Evolutionary conservation across 2,113 vertebrate species (phyloP).

Genomic region (Sapajus apella): DNA sequence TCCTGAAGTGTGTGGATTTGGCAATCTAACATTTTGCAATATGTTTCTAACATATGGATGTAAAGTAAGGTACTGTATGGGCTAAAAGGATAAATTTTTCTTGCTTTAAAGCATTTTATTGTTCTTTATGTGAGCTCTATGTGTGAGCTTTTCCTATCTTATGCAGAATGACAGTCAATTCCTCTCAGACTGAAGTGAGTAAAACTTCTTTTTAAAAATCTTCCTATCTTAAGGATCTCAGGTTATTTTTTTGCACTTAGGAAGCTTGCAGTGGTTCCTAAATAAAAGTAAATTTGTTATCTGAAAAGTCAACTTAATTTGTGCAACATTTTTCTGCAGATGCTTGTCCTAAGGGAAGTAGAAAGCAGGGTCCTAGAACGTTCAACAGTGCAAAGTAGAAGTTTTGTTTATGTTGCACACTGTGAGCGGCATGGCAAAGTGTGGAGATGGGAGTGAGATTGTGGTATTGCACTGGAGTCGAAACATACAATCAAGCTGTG

Average conservation of each 20-base stretch:
- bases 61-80: not conserved
- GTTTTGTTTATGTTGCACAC: not conserved
- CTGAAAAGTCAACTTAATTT: not conserved
- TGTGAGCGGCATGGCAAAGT: not conserved
- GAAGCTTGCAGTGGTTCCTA: not conserved
- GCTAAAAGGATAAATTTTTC: slow-evolving; percentile 12
- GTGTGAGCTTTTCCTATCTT: not conserved
- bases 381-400: not conserved
- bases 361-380: not conserved
- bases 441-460: not conserved
- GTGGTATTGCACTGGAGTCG: not conserved
- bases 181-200: not conserved
- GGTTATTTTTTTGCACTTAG: slow-evolving; percentile 4
- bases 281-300: slow-evolving; percentile 34
- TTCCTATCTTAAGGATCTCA: not conserved
- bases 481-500: too few relatives aligned
- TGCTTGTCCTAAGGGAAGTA: not conserved
- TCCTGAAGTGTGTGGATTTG: not conserved
- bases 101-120: not conserved
- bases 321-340: not conserved
- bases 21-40: not conserved
- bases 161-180: not conserved
- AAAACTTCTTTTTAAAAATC: slow-evolving; percentile 26
- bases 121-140: not conserved
- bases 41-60: not conserved